Evolutionary conservation across 2,888 invertebrate species (phyloP), one percentile per base, ranked within the genome.

Genomic region (Chydorus sphaericus): DNA sequence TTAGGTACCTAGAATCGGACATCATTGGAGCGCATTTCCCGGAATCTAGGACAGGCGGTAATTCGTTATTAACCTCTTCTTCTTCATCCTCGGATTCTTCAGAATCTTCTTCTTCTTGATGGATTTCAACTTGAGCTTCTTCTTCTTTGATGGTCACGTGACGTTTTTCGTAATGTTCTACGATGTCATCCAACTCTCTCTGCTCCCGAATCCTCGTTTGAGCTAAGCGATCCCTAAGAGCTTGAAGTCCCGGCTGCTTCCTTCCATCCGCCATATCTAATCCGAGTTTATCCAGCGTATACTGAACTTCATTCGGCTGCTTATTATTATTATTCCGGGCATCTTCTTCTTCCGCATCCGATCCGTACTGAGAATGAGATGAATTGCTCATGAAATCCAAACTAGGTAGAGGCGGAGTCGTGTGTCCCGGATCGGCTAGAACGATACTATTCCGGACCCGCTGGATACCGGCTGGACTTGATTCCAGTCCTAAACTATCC

Each of bases 401-500:
- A 23, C 23, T 36, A 10, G 52, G 52, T 18, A 52, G n/a, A 8
- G 31, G 33, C n/a, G 52, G 52, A 8, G 52, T 52, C 8, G 52
- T 23, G 26, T 52, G 52, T 5, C 52, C 52, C 3, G 52, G 36
- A 26, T 52, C 55, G 20, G 16, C 55, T 10, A 49, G 31, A n/a
- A 49, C 55, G 33, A 55, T 48, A 26, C 55, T 55, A 18, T 55
- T 49, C 1, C 55, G 48, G 16, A 53, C 28, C 14, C 53, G 44
- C 48, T 57, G 57, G 26, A 57, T 23, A 8, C 57, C 57, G 23
- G 53, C 54, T 18, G 39, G 31, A 26, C 37, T 53, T 10, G 54
- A 48, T 54, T 57, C 57, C 49, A 57, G 18, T 18, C 54, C 54
- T n/a, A 57, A 23, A n/a, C 44, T 33, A 28, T 57, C 79, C 2